phyloP scores from a whole-genome alignment of 2,888 invertebrate genomes.

The Trilocha varians region DNA sequence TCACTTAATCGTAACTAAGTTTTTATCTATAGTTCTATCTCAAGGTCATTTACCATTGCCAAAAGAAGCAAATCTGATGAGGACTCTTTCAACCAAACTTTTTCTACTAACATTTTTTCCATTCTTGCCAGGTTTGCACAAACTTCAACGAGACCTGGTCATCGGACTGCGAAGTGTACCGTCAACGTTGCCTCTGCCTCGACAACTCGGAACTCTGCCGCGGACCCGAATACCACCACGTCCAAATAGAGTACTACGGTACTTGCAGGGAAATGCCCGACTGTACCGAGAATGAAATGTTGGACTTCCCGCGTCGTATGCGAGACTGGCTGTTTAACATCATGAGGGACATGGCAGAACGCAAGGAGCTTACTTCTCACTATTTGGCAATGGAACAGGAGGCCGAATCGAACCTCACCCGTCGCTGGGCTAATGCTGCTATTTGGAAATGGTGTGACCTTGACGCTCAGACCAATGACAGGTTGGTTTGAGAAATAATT shows the following conservation, averaged over 20 bases:
- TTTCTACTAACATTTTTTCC: neutral
- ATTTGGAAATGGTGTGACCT: constrained; percentile 99
- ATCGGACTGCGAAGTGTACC: constrained; percentile 95
- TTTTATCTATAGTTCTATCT: no score
- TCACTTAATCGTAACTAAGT: no score
- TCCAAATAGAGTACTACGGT: constrained; percentile 96
- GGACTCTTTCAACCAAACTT: no score
- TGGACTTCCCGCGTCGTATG: constrained; percentile 97
- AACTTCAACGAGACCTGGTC: constrained; percentile 96
- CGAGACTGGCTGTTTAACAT: constrained; percentile 98
- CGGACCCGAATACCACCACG: constrained; percentile 83
- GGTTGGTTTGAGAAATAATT: constrained; percentile 59
- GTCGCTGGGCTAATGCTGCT: constrained; percentile 92
- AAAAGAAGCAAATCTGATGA: no score
- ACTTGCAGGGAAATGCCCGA: constrained; percentile 84
- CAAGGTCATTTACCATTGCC: no score
- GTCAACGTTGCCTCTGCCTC: constrained; percentile 93
- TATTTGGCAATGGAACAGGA: constrained; percentile 91
- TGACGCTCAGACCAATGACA: constrained; percentile 92
- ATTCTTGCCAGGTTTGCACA: constrained; percentile 80
- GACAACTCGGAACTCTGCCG: constrained; percentile 81
- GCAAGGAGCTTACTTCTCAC: constrained; percentile 86
- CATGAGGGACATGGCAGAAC: constrained; percentile 94
- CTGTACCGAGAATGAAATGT: constrained; percentile 89
- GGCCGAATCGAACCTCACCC: constrained; percentile 88